Evolutionary conservation across 2,113 vertebrate genomes (phyloP).

Genomic region (Anolis sagrei): DNA sequence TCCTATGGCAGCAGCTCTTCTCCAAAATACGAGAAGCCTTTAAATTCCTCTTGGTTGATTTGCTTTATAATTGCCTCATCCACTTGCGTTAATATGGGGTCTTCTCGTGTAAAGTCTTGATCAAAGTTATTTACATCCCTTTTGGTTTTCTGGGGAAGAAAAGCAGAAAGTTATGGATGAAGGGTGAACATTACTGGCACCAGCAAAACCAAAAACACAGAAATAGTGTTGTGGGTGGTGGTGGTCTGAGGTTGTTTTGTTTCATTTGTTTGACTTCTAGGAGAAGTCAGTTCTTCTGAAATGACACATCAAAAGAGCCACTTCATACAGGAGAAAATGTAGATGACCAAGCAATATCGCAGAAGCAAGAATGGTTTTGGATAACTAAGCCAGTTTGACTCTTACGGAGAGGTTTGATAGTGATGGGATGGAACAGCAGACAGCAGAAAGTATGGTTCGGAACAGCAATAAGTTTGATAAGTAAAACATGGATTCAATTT

Average conservation of each 20-base stretch:
- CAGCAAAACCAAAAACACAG: constrained; percentile 22
- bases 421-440: constrained; percentile 75
- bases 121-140: constrained; percentile 99
- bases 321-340: constrained; percentile 69
- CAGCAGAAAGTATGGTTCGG: constrained; percentile 68
- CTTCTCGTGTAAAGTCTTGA: constrained; percentile 99
- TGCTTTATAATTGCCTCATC: constrained; percentile 97
- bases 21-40: constrained; percentile 97
- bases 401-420: constrained; percentile 58
- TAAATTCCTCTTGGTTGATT: constrained; percentile 99
- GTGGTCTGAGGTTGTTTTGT: not conserved
- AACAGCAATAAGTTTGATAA: constrained; percentile 26
- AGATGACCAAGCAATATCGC: constrained; percentile 58
- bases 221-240: constrained; percentile 34
- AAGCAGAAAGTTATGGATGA: constrained; percentile 64
- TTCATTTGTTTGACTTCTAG: not conserved
- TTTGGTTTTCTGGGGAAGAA: constrained; percentile 93
- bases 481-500: constrained; percentile 35
- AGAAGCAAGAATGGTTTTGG: constrained; percentile 67
- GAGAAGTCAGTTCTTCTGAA: constrained; percentile 47
- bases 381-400: constrained; percentile 25
- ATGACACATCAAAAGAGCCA: constrained; percentile 56
- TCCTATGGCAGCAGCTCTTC: constrained; percentile 90
- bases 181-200: constrained; percentile 40
- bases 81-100: constrained; percentile 93